phyloP scores from a whole-genome alignment of 2,888 invertebrate species.

The Eristalis pertinax region DNA sequence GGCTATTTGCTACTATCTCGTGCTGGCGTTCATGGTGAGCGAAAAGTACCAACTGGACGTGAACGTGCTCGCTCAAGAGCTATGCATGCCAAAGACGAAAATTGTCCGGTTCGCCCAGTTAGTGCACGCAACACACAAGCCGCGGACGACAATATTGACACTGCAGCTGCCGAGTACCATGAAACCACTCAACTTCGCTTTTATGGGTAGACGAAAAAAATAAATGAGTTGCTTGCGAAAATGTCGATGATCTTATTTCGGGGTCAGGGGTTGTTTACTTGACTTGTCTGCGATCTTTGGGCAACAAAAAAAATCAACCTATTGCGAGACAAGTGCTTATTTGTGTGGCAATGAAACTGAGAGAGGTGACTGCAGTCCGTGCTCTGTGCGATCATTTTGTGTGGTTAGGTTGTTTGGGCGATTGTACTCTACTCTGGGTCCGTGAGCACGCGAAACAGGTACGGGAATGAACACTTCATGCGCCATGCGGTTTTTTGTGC shows the following conservation, averaged over 20 bases:
- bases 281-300: neutral
- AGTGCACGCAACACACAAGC: constrained; percentile 75
- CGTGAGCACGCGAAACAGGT: too few species aligned
- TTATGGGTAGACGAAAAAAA: constrained; percentile 17
- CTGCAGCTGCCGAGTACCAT: constrained; percentile 76
- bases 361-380: too few species aligned
- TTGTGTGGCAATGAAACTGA: too few species aligned
- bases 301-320: too few species aligned
- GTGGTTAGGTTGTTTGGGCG: too few species aligned
- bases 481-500: too few species aligned
- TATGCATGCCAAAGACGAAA: constrained; percentile 76
- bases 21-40: constrained; percentile 76
- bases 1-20: constrained; percentile 79
- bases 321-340: too few species aligned
- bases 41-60: constrained; percentile 76
- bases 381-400: too few species aligned
- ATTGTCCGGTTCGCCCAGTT: constrained; percentile 77
- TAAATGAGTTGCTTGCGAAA: constrained; percentile 1
- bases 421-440: too few species aligned
- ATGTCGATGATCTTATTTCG: neutral
- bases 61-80: constrained; percentile 74
- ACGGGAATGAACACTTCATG: too few species aligned
- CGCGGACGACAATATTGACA: constrained; percentile 73
- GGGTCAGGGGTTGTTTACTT: neutral
- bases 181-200: constrained; percentile 69